Evolutionary conservation across 2,797 vertebrate species (phyloP).

Genomic region (Thunnus albacares): DNA sequence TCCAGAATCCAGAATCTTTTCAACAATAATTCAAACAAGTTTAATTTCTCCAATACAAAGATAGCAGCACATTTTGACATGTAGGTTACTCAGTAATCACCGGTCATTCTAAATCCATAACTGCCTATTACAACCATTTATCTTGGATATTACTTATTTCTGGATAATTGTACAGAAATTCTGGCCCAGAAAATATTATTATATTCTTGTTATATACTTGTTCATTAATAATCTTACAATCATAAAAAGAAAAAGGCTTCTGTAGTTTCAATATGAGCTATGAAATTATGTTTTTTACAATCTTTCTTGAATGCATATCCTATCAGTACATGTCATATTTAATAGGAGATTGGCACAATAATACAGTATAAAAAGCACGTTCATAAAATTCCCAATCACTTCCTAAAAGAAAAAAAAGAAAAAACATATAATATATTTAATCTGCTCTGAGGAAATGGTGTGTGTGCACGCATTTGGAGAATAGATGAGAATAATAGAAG

Average conservation of each 20-base stretch:
- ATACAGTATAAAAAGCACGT: constrained; percentile 47
- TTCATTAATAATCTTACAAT: constrained; percentile 7
- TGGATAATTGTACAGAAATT: background rate
- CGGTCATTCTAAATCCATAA: background rate
- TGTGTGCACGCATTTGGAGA: constrained; percentile 39
- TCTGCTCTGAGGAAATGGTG: constrained; percentile 40
- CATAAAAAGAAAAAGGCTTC: background rate
- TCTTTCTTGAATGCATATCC: constrained; percentile 13
- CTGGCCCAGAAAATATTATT: background rate
- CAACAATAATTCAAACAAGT: background rate
- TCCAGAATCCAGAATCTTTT: background rate
- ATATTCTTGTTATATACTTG: background rate
- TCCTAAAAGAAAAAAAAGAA: constrained; percentile 20
- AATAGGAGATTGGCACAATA: constrained; percentile 29
- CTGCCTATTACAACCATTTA: background rate
- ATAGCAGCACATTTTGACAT: background rate
- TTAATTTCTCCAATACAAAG: background rate
- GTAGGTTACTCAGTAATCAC: background rate
- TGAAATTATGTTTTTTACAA: constrained; percentile 3
- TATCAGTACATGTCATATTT: constrained; percentile 26
- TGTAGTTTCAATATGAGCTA: constrained; percentile 4
- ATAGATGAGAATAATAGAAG: constrained; percentile 53
- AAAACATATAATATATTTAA: constrained; percentile 47
- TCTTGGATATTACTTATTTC: background rate
- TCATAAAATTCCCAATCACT: constrained; percentile 67